Evolutionary conservation across 2,797 vertebrate species (phyloP).

Genomic region (Acanthopagrus latus): DNA sequence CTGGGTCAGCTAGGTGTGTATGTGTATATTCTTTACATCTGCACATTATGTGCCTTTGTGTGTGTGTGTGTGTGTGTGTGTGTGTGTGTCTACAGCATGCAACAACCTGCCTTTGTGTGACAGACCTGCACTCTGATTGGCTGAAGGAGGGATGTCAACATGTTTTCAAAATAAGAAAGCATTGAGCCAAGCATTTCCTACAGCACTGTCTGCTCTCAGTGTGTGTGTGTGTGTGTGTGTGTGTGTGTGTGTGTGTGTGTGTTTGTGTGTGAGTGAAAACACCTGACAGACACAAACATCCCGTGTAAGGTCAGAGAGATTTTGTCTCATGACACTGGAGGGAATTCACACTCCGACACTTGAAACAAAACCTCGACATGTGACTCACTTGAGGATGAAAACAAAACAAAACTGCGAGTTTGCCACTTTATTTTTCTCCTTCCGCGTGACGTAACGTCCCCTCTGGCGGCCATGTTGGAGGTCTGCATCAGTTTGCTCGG

Average conservation of each 20-base stretch:
- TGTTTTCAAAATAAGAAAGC: constrained; percentile 77
- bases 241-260: constrained; percentile 2
- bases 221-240: not conserved
- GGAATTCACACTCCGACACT: constrained; percentile 48
- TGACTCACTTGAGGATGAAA: constrained; percentile 20
- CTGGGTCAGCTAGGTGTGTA: constrained; percentile 26
- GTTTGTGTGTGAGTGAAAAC: constrained; percentile 23
- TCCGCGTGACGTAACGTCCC: constrained; percentile 34
- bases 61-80: constrained; percentile 28
- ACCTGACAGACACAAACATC: constrained; percentile 68
- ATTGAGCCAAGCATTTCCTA: constrained; percentile 55
- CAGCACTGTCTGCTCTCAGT: constrained; percentile 42
- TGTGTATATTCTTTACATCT: constrained; percentile 9
- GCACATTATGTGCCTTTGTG: constrained; percentile 8
- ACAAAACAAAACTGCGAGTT: not conserved
- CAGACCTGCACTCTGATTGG: constrained; percentile 62
- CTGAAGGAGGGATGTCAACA: constrained; percentile 42
- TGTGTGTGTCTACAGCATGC: constrained; percentile 27
- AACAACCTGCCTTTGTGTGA: constrained; percentile 61
- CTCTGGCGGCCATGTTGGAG: constrained; percentile 27
- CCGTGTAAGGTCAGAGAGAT: constrained; percentile 34
- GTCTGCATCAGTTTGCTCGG: not conserved
- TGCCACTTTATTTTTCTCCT: not conserved
- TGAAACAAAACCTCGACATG: constrained; percentile 42
- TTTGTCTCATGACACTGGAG: constrained; percentile 62